Evolutionary conservation across 2,888 invertebrate species (phyloP), one percentile per base, ranked within the genome.

Genomic region (Siphonodentalium dalli): DNA sequence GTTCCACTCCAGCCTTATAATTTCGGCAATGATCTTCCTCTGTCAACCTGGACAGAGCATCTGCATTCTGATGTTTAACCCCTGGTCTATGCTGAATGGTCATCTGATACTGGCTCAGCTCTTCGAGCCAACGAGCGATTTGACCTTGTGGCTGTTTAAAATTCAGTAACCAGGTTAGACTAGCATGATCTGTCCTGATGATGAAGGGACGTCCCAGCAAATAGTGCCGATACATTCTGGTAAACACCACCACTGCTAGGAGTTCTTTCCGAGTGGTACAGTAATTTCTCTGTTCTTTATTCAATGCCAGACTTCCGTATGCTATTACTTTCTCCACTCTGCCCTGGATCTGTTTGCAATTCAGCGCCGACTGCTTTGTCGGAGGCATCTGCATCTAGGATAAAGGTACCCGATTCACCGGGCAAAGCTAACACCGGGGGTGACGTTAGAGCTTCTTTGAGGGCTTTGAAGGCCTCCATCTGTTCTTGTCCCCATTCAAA

Each of bases 301-400:
- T 43, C 38, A 54, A 34, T 8, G 24, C 5, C 20, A 21, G 28
- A 20, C 50, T 55, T 9, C 11, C 40, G 24, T 53, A 54, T 8
- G 33, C 9, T 3, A 54, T 33, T 11, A 50, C 41, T 11, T 21
- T 13, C 35, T 54, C 54, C 2, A 8, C 15, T 7, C 53, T 46
- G 24, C 52, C 27, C 18, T 27, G 39, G 9, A 53, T 31, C 21
- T 53, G 53, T 7, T n/a, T 18, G 40, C 3, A 53, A 23, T 8
- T 23, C 39, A 8, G 46, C 53, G 18, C 46, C 53, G 23, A 49
- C 42, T 9, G 33, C 28, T n/a, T 8, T 7, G 24, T 34, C 33
- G 3, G 31, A 39, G 5, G 49, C 49, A 43, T 49, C 49, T n/a
- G 34, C 34, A 18, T 49, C 49, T 4, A 42, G 33, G n/a, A 49